These are phyloP conservation scores for Erannis defoliaria DNA, from an alignment of 2,888 invertebrate genomes.

Conservation along the genomic window DNA sequence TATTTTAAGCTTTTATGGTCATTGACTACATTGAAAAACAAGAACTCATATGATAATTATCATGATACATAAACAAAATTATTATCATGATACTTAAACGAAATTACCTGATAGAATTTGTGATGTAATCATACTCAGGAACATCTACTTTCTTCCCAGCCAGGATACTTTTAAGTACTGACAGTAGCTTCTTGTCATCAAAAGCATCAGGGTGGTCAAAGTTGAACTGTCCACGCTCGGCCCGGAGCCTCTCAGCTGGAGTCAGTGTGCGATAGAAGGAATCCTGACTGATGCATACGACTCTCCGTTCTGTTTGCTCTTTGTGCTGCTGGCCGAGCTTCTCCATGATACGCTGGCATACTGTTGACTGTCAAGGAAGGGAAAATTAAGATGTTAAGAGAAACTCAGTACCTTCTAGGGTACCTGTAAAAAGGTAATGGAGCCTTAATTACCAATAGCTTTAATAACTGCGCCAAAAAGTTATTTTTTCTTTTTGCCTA, in stretches of 20 bases:
- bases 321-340: conserved; percentile 97
- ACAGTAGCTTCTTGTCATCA: conserved; percentile 94
- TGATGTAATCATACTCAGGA: conserved; percentile 97
- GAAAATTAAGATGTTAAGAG: background rate
- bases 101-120: conserved; percentile 93
- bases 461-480: too few species aligned
- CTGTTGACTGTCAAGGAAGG: conserved; percentile 95
- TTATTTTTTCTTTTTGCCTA: too few species aligned
- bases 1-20: too few species aligned
- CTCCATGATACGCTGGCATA: conserved; percentile 98
- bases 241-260: conserved; percentile 92
- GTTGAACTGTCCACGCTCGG: conserved; percentile 97
- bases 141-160: conserved; percentile 95
- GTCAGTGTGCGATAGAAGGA: conserved; percentile 97
- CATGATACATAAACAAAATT: too few species aligned
- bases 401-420: too few species aligned
- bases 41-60: too few species aligned
- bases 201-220: conserved; percentile 99
- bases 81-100: too few species aligned
- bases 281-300: conserved; percentile 98
- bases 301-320: conserved; percentile 95
- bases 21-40: too few species aligned
- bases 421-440: too few species aligned
- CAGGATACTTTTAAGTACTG: conserved; percentile 93
- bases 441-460: too few species aligned